These are phyloP conservation scores for Actias luna DNA, from an alignment of 2,888 invertebrate genomes.

Conservation along the genomic window DNA sequence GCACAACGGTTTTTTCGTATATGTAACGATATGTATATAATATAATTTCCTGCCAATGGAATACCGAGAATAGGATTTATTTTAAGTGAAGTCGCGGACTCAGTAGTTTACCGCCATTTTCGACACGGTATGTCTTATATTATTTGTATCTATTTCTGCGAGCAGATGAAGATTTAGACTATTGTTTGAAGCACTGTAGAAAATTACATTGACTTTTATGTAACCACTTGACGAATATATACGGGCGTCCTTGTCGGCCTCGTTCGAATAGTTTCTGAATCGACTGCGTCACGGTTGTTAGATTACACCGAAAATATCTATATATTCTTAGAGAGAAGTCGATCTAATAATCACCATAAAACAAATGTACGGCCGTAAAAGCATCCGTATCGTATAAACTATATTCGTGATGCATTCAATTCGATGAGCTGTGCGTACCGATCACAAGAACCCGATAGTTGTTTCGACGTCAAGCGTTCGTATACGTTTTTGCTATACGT, in stretches of 20 bases:
- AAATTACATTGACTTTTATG: neutral
- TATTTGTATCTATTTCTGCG: neutral
- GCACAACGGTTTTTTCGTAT: too few species aligned
- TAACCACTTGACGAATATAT: neutral
- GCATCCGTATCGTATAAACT: conserved; percentile 46
- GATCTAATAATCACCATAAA: conserved; percentile 72
- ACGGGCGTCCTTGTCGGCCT: conserved; percentile 6
- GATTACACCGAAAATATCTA: conserved; percentile 64
- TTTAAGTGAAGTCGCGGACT: too few species aligned
- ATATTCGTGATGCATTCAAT: conserved; percentile 43
- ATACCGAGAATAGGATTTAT: too few species aligned
- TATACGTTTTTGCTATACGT: neutral
- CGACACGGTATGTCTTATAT: too few species aligned
- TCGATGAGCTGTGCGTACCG: conserved; percentile 25
- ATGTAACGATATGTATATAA: too few species aligned
- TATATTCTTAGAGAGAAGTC: conserved; percentile 62
- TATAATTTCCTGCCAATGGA: too few species aligned
- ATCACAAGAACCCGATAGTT: neutral
- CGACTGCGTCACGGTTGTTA: conserved; percentile 43
- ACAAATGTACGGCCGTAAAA: conserved; percentile 59
- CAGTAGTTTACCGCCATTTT: too few species aligned
- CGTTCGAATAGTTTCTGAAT: conserved; percentile 30
- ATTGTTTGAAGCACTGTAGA: too few species aligned
- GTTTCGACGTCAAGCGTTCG: neutral
- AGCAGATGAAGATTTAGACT: neutral